Conservation (phyloP, 2,113 vertebrate genomes). For the Opisthocomus hoazin region DNA sequence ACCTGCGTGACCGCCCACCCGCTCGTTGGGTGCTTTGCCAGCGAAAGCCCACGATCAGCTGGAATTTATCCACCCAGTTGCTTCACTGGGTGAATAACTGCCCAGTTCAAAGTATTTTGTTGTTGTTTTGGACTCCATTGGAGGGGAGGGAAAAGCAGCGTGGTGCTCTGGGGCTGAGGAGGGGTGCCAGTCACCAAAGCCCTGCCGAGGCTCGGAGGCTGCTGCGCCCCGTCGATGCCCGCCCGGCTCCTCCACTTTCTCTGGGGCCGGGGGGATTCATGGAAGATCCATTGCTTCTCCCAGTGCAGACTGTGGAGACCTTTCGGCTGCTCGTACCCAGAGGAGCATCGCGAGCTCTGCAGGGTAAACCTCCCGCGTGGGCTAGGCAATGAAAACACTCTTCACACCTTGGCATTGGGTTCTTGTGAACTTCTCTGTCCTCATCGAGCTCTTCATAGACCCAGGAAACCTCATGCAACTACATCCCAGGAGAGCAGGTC, state of each 20-base stretch:
- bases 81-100: background rate
- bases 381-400: background rate
- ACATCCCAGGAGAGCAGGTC: background rate
- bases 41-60: no score
- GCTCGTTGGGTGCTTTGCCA: rapidly evolving
- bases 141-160: background rate
- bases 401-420: background rate
- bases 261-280: background rate
- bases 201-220: background rate
- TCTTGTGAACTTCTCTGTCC: background rate
- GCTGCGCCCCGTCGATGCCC: rapidly evolving
- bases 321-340: background rate
- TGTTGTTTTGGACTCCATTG: background rate
- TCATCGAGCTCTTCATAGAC: background rate
- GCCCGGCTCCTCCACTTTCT: background rate
- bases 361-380: background rate
- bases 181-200: background rate
- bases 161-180: background rate
- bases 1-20: rapidly evolving
- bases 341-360: background rate
- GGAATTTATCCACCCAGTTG: background rate
- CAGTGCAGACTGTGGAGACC: background rate
- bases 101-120: background rate
- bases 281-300: background rate
- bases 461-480: background rate